phyloP scores from a whole-genome alignment of 2,797 vertebrate species.

The Cygnus olor region DNA sequence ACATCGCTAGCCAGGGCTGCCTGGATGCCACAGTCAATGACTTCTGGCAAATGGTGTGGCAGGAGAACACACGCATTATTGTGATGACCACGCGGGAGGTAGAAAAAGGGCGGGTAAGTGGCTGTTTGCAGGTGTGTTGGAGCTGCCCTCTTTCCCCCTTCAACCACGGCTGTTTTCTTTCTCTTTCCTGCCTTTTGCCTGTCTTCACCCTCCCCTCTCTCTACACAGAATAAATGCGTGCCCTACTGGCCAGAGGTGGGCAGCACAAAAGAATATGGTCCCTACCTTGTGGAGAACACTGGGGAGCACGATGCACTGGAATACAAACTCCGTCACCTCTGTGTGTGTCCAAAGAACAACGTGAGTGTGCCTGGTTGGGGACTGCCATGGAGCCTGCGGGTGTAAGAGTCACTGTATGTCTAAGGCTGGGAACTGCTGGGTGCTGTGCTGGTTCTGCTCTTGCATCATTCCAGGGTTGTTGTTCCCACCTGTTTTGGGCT shows the following conservation, averaged over 20 bases:
- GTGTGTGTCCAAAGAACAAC: slow-evolving; percentile 74
- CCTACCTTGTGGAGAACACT: slow-evolving; percentile 78
- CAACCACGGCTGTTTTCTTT: not conserved
- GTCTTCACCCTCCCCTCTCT: not conserved
- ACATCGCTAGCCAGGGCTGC: slow-evolving; percentile 95
- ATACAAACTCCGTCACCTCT: slow-evolving; percentile 87
- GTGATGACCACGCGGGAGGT: slow-evolving; percentile 98
- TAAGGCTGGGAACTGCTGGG: not conserved
- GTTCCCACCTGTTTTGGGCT: not conserved
- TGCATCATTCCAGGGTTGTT: not conserved
- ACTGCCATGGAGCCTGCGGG: not conserved
- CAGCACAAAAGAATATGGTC: slow-evolving; percentile 76
- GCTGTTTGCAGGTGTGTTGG: accelerated
- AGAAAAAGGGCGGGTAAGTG: slow-evolving; percentile 93
- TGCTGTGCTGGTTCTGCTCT: not conserved
- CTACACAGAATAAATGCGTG: slow-evolving; percentile 92
- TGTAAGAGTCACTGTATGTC: not conserved
- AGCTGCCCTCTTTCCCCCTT: not conserved
- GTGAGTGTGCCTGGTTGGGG: slow-evolving; percentile 71
- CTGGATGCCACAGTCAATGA: slow-evolving; percentile 88
- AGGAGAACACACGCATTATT: slow-evolving; percentile 89
- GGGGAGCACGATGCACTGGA: slow-evolving; percentile 83
- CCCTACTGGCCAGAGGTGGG: slow-evolving; percentile 90
- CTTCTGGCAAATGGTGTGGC: slow-evolving; percentile 99
- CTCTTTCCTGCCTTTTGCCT: not conserved